These are phyloP conservation scores for Carlito syrichta DNA, from an alignment of 2,113 vertebrate species.

Conservation along the genomic window DNA sequence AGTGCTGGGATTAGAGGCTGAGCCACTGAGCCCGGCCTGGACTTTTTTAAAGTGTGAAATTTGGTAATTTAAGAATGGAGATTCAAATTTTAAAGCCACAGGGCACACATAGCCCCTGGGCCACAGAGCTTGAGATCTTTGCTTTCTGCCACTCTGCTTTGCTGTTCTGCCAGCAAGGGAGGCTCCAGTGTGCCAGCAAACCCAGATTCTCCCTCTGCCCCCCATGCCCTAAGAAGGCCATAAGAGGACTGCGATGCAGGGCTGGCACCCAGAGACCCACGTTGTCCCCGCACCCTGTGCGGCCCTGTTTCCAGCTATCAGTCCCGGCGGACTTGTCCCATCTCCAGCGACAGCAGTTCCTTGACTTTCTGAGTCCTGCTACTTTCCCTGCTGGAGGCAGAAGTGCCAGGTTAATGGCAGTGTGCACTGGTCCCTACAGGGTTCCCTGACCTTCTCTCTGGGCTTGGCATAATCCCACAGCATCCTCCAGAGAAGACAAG, in stretches of 20 bases:
- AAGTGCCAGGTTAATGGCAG: constrained; percentile 52
- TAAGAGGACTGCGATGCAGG: background rate
- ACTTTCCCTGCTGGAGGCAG: constrained; percentile 36
- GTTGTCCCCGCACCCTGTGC: background rate
- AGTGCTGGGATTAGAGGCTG: too few relatives aligned
- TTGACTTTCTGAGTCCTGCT: background rate
- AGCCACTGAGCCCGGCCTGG: too few relatives aligned
- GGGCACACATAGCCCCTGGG: background rate
- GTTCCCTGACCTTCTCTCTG: constrained; percentile 18
- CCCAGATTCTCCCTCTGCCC: background rate
- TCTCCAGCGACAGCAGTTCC: background rate
- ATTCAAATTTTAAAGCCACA: background rate
- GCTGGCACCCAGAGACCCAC: background rate
- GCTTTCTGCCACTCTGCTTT: background rate
- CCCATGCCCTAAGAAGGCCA: background rate
- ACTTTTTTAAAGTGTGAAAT: background rate
- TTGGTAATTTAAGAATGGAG: background rate
- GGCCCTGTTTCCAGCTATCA: background rate
- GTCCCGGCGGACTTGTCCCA: background rate
- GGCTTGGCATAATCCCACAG: constrained; percentile 17
- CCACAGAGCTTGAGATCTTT: background rate
- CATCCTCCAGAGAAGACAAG: background rate
- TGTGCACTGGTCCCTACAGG: background rate
- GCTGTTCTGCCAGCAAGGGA: background rate
- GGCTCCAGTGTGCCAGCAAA: background rate